Evolutionary conservation across 2,113 vertebrate genomes (phyloP).

Genomic region (Campylorhamphus procurvoides): DNA sequence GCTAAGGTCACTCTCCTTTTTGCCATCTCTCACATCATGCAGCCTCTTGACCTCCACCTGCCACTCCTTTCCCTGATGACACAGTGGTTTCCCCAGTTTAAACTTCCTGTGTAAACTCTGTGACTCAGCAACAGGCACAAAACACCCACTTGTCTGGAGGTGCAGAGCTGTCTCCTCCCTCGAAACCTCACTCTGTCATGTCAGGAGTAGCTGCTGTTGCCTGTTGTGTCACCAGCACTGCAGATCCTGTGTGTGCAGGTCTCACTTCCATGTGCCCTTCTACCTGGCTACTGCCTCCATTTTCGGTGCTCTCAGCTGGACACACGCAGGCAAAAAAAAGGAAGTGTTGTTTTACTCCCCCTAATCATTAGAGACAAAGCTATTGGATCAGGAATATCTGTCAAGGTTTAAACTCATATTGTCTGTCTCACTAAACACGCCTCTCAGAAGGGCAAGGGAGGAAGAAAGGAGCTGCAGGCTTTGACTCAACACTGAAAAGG

Average conservation of each 20-base stretch:
- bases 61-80: neutral
- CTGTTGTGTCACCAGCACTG: neutral
- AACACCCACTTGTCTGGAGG: no score
- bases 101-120: neutral
- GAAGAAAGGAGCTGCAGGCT: neutral
- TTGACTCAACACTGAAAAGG: neutral
- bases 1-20: neutral
- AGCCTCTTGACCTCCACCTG: neutral
- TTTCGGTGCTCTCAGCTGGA: neutral
- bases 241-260: neutral
- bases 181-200: accelerated
- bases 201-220: neutral
- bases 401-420: neutral
- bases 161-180: neutral
- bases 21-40: neutral
- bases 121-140: neutral
- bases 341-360: neutral
- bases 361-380: neutral
- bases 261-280: neutral
- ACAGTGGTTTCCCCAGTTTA: neutral
- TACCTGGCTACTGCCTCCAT: neutral
- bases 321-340: neutral
- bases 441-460: neutral
- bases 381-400: neutral
- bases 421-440: neutral